Base-by-base conservation (phyloP, 2,113 vertebrate species). In the Pterocles gutturalis region DNA sequence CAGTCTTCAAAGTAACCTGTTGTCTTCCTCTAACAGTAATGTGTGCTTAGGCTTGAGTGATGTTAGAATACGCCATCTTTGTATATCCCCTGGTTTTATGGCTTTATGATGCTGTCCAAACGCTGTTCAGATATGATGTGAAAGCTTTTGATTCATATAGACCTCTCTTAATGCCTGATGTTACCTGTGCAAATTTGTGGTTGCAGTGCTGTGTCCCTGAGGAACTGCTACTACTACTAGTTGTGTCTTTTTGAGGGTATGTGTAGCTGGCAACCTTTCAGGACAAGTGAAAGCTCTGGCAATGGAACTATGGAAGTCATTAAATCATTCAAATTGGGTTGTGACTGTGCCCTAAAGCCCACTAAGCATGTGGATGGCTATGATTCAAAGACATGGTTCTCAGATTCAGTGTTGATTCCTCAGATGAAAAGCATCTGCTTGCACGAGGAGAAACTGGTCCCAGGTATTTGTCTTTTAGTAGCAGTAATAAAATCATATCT, bases 21-120 rank as follows among this genome's bases (percentile, higher is more conserved):
- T 46, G 62, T 79, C 11, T 13, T 87, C 11, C 28, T 49, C 10
- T 36, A 41, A 22, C 48, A 83, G 29, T 70, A 70, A 28, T 17
- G 13, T 75, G 38, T 14, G 9, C 33, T 57, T 49, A 36, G 28
- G 22, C 9, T 87, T 11, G 60, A 54, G 36, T n/a, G 21, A 36
- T 60, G 18, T 62, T 34, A 64, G 31, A 36, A 13, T 48, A 48
- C 43, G 31, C 20, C 10, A 18, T 67, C 41, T 71, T 79, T 49
- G 24, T 24, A 45, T 45, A 49, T 61, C 10, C 6, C 5, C 8
- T 72, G 18, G 62, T 43, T 93, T 91, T 90, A 76, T 89, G 34
- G 78, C 75, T 87, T 95, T 87, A 51, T 78, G 38, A 75, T 92
- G 83, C 78, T 90, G 60, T 67, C 36, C 58, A 92, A 88, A 95